Percentiles rank a stretch among this genome's conserved stretches.
These are phyloP conservation scores for Hetaerina titia DNA, from an alignment of 2,888 invertebrate species.

Conservation along the genomic window DNA sequence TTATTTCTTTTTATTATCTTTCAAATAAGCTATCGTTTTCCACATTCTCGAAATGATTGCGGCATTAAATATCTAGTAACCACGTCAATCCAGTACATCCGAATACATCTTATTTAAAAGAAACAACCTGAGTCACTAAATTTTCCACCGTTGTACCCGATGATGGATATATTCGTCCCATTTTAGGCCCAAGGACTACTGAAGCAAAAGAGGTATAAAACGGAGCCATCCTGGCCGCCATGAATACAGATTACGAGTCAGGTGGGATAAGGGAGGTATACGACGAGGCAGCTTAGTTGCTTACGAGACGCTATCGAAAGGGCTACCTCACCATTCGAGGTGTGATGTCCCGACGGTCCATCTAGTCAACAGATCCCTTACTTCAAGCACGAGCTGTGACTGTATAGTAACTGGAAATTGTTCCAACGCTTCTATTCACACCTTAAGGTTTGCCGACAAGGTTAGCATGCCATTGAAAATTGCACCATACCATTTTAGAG, in stretches of 20 bases:
- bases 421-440: too few species aligned
- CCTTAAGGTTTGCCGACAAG: too few species aligned
- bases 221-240: background rate
- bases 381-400: background rate
- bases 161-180: background rate
- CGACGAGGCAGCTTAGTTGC: constrained; percentile 4
- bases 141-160: background rate
- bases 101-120: too few species aligned
- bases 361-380: background rate
- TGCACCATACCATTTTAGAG: too few species aligned
- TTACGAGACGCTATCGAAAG: background rate
- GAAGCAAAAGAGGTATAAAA: background rate
- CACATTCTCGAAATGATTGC: too few species aligned
- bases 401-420: background rate
- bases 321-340: background rate
- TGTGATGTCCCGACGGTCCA: background rate
- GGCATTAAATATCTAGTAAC: too few species aligned
- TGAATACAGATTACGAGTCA: constrained; percentile 27
- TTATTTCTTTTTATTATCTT: too few species aligned
- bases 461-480: too few species aligned
- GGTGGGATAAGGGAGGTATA: background rate
- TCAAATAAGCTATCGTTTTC: too few species aligned
- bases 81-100: too few species aligned
- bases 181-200: background rate
- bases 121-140: background rate